Conservation (phyloP, 2,113 vertebrate genomes). For the Tragelaphus scriptus region DNA sequence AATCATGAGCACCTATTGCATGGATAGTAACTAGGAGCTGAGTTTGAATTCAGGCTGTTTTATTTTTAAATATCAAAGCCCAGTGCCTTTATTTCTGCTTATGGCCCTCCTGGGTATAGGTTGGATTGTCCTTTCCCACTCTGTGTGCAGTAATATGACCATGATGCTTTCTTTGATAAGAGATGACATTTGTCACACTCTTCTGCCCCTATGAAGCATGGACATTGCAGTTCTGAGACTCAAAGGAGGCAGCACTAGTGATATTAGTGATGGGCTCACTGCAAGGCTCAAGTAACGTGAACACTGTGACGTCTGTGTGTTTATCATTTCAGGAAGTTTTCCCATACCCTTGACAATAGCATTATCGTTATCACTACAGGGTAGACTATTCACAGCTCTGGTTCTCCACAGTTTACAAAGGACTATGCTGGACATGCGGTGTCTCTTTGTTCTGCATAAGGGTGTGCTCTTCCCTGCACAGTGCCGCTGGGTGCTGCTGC, state of each 20-base stretch:
- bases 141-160: neutral
- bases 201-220: neutral
- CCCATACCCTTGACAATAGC: too few species aligned
- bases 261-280: neutral
- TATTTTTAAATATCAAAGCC: neutral
- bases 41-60: neutral
- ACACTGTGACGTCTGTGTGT: neutral
- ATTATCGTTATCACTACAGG: neutral
- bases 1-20: neutral
- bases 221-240: neutral
- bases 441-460: neutral
- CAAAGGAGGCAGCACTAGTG: neutral
- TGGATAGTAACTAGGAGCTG: neutral
- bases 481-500: too few species aligned
- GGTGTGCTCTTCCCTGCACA: neutral
- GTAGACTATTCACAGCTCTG: neutral
- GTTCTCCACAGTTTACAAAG: neutral
- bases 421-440: rapidly evolving
- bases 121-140: neutral
- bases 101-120: neutral
- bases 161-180: neutral
- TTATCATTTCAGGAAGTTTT: neutral
- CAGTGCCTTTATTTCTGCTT: neutral
- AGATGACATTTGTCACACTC: neutral
- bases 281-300: neutral